Conservation (phyloP, 2,888 invertebrate genomes). For the Ormyrus thymus region DNA sequence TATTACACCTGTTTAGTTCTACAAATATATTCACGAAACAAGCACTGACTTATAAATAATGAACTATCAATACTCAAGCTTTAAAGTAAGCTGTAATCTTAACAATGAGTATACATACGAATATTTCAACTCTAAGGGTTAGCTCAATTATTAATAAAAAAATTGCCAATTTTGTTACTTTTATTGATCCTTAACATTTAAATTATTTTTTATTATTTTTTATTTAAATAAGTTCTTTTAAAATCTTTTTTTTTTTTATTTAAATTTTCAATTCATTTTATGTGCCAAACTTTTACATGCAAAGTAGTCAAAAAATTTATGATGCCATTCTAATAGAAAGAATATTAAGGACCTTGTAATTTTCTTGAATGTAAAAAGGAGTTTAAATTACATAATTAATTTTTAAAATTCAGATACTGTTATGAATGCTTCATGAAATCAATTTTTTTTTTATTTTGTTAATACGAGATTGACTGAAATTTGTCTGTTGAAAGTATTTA, state of each 20-base stretch:
- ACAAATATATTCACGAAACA: background rate
- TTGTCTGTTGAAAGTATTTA: constrained; percentile 47
- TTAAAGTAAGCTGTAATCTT: constrained; percentile 12
- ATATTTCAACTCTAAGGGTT: constrained; percentile 18
- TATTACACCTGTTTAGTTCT: no score
- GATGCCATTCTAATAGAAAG: constrained; percentile 60
- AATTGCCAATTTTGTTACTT: no score
- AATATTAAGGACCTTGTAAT: background rate
- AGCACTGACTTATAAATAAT: constrained; percentile 21
- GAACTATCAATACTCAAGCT: constrained; percentile 31
- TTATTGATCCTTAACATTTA: no score
- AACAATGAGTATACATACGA: constrained; percentile 13
- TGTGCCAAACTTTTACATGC: constrained; percentile 63
- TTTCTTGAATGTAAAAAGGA: background rate
- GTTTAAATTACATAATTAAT: background rate
- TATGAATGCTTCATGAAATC: constrained; percentile 2
- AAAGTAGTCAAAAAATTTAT: constrained; percentile 54
- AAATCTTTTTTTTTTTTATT: no score
- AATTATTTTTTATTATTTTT: no score
- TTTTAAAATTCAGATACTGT: constrained; percentile 31
- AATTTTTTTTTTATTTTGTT: constrained; percentile 41
- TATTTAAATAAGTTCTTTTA: background rate
- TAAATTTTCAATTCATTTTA: constrained; percentile 55
- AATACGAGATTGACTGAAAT: constrained; percentile 45
- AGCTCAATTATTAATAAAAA: no score